These are phyloP conservation scores for Chrysomallon squamiferum DNA, from an alignment of 1,140 invertebrate genomes.

Conservation along the genomic window DNA sequence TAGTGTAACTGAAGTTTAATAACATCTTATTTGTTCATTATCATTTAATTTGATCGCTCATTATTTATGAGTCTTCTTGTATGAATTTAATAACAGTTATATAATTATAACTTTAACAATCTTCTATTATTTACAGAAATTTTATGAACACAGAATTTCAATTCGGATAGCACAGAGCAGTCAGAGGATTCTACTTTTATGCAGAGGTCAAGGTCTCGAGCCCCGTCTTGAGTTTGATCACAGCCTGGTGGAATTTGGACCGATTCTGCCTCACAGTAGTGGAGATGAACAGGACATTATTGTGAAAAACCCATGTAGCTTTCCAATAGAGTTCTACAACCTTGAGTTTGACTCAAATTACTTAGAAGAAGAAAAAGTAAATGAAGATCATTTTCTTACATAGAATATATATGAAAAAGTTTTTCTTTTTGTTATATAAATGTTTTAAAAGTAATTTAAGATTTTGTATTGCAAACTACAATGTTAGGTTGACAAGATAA, in stretches of 20 bases:
- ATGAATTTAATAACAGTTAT: no score
- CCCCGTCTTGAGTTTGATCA: conserved; percentile 57
- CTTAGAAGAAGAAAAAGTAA: conserved; percentile 63
- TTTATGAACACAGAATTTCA: conserved; percentile 59
- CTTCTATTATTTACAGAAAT: conserved; percentile 46
- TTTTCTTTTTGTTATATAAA: no score
- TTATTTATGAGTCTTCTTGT: no score
- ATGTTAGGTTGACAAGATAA: neutral
- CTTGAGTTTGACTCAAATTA: conserved; percentile 62
- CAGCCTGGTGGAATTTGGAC: conserved; percentile 61
- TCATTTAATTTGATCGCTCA: no score
- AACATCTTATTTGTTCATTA: no score
- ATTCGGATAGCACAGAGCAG: conserved; percentile 62
- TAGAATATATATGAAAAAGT: neutral
- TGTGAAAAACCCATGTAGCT: conserved; percentile 60
- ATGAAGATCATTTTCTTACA: neutral
- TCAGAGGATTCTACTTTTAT: conserved; percentile 58
- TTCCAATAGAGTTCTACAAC: conserved; percentile 64
- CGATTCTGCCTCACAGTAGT: conserved; percentile 60
- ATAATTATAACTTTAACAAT: neutral
- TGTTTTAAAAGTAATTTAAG: neutral
- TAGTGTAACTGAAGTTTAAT: no score
- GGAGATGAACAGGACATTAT: conserved; percentile 62
- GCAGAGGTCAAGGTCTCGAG: conserved; percentile 60
- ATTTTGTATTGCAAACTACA: neutral